Conservation (phyloP, 2,797 vertebrate species). For the Myotis findleyi region DNA sequence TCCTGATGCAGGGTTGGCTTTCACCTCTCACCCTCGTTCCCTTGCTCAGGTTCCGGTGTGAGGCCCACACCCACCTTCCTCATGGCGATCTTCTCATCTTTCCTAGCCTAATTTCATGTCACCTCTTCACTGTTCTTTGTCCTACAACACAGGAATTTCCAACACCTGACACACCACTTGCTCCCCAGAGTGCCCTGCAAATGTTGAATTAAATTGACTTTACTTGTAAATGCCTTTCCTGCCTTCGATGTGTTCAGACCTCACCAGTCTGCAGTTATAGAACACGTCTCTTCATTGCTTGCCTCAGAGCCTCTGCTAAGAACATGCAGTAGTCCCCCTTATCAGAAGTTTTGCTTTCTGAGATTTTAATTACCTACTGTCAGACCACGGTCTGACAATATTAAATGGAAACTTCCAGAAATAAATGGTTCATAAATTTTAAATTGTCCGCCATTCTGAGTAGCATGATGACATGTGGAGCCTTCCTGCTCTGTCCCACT, state of each 20-base stretch:
- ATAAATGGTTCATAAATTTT: not conserved
- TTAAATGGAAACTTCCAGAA: not conserved
- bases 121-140: too few relatives aligned
- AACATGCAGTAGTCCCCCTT: not conserved
- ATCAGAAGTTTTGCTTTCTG: not conserved
- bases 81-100: not conserved
- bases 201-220: not conserved
- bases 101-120: not conserved
- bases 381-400: not conserved
- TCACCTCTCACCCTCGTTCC: not conserved
- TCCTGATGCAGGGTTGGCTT: not conserved
- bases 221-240: not conserved
- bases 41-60: not conserved
- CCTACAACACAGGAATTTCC: not conserved
- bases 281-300: not conserved
- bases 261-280: not conserved
- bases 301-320: not conserved
- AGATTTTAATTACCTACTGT: not conserved
- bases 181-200: not conserved
- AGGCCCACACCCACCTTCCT: not conserved
- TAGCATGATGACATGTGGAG: not conserved
- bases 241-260: too few relatives aligned
- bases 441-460: not conserved
- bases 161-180: accelerated
- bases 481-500: not conserved